phyloP scores from a whole-genome alignment of 2,113 vertebrate species.

The Chaenogobius annularis region DNA sequence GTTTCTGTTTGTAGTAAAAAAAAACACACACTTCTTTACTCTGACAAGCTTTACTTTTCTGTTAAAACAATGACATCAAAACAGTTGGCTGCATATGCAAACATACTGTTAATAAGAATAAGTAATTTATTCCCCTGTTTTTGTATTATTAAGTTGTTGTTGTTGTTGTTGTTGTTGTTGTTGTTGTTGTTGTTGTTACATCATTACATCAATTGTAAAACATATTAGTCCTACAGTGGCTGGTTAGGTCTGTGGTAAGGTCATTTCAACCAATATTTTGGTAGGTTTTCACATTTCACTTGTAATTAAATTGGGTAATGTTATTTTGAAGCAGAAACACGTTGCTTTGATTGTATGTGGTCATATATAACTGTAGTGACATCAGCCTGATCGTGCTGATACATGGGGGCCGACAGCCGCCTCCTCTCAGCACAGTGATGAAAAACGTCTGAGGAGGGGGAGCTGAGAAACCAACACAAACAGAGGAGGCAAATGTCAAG shows the following conservation, averaged over 20 bases:
- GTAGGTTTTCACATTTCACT: background rate
- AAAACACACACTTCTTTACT: too few species aligned
- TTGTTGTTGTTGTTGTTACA: too few species aligned
- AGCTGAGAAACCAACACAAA: conserved; percentile 1
- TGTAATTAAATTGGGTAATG: background rate
- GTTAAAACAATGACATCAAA: too few species aligned
- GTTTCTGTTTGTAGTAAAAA: too few species aligned
- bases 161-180: too few species aligned
- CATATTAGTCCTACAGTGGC: background rate
- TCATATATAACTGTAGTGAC: background rate
- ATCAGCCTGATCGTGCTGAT: conserved; percentile 6
- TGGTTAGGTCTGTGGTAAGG: background rate
- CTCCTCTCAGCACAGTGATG: background rate
- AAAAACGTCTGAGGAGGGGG: conserved; percentile 6
- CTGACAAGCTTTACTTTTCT: too few species aligned
- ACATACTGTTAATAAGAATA: too few species aligned
- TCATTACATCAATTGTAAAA: background rate
- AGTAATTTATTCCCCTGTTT: too few species aligned
- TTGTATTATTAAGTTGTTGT: too few species aligned
- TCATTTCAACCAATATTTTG: background rate
- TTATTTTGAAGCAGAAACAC: background rate
- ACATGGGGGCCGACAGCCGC: conserved; percentile 16
- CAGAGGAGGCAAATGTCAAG: background rate
- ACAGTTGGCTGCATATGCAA: too few species aligned
- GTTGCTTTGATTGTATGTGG: conserved; percentile 6